Evolutionary conservation across 2,797 vertebrate genomes (phyloP).

Genomic region (Mormyrus proboscirostris): DNA sequence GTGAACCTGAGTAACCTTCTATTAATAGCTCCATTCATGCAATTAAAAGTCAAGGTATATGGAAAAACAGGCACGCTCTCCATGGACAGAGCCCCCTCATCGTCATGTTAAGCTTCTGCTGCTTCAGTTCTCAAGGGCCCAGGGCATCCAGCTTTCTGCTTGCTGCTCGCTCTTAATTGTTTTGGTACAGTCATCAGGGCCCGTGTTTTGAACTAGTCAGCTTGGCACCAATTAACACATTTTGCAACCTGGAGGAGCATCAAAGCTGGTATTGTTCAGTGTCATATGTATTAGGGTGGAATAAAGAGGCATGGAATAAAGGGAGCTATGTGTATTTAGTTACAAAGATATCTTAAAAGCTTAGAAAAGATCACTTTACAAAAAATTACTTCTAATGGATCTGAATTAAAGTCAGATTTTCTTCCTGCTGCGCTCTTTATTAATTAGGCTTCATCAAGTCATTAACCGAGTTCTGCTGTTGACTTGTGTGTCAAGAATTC

Average conservation of each 20-base stretch:
- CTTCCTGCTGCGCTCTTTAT: not conserved
- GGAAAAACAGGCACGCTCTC: not conserved
- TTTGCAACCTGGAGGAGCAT: not conserved
- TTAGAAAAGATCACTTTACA: not conserved
- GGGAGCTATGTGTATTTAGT: not conserved
- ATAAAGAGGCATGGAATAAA: not conserved
- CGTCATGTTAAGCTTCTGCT: not conserved
- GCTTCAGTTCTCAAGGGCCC: not conserved
- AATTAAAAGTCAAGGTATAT: not conserved
- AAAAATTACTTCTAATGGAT: not conserved
- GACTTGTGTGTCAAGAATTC: conserved; percentile 4
- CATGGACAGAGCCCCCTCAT: not conserved
- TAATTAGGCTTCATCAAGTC: not conserved
- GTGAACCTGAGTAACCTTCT: not conserved
- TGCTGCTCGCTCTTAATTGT: not conserved
- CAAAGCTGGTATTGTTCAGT: not conserved
- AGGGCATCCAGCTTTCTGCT: not conserved
- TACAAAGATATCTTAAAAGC: not conserved
- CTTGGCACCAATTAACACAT: not conserved
- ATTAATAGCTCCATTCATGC: not conserved
- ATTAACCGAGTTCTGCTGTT: not conserved
- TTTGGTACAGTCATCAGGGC: not conserved
- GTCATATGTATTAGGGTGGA: not conserved
- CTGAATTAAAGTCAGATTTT: not conserved
- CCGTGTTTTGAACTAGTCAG: not conserved